Base-by-base conservation (phyloP, 2,113 vertebrate species). In the Gnathonemus longibarbis region DNA sequence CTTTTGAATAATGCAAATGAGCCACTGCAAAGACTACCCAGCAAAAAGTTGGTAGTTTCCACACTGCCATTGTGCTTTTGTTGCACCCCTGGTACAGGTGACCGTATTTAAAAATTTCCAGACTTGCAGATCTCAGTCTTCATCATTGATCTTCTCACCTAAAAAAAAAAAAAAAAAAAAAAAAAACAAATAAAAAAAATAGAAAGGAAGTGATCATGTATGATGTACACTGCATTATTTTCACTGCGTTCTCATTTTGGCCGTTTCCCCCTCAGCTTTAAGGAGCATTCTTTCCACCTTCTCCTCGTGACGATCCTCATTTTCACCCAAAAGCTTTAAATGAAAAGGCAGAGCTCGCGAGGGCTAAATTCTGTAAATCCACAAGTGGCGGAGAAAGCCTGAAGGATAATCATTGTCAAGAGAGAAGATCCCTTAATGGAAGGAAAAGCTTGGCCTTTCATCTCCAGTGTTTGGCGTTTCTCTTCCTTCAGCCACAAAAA, bases 31-130 rank as follows among this genome's bases (percentile, higher is more conserved):
- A 96, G 95, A 99, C 94, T 93, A 99, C 97, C 97, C 95, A 96
- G 92, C 97, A 98, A 96, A 98, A 95, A 94, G 96, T 97, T 96
- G 95, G 96, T 96, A 98, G 97, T 96, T 96, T 98, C 97, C 97
- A 97, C 95, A 97, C 96, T 96, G 96, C 96, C 96, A 96, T 95
- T 95, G 97, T 96, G 98, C 99, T 99, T 96, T 93, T 94, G 96
- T 96, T 96, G 92, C 92, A 91, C 94, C 91, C 93, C 97, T 95
- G 95, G 95, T 96, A 94, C 95, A 94, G 95, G 96, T 96, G 95
- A 95, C 95, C 89, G 89, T 92, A 96, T 96, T 97, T 97, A 98
- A 92, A 97, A 96, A 97, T 96, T 96, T 95, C 96, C 96, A 95
- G 95, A 94, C 96, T 97, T 95, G 95, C 95, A 88, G 95, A 95